Evolutionary conservation across 2,797 vertebrate genomes (phyloP).

Genomic region (Cyclopterus lumpus): DNA sequence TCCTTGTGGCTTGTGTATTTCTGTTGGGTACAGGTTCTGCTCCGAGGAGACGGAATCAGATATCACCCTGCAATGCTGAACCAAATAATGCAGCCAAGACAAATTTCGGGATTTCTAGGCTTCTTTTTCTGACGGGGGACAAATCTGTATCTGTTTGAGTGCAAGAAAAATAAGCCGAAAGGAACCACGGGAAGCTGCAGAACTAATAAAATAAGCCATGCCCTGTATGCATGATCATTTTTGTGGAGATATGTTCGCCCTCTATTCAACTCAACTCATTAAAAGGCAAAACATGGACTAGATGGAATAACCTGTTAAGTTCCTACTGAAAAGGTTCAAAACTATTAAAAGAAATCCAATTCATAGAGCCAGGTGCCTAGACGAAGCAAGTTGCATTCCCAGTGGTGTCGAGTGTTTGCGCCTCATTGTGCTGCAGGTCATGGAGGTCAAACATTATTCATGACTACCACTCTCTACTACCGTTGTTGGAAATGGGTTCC

Average conservation of each 20-base stretch:
- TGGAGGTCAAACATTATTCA: neutral
- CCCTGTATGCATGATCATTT: neutral
- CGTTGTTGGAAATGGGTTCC: neutral
- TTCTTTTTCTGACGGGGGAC: neutral
- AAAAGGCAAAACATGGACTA: neutral
- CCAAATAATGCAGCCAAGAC: constrained; percentile 12
- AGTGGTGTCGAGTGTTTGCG: neutral
- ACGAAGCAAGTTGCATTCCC: neutral
- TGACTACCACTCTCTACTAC: neutral
- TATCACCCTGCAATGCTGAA: constrained; percentile 1
- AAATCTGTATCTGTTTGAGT: constrained; percentile 8
- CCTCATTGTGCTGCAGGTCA: neutral
- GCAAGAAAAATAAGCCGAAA: neutral
- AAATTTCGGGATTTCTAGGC: neutral
- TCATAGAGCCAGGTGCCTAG: neutral
- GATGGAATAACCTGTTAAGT: neutral
- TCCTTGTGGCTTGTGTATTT: constrained; percentile 1
- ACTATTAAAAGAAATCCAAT: neutral
- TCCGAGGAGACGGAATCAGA: neutral
- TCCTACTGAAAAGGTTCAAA: constrained; percentile 8
- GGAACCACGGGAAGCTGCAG: neutral
- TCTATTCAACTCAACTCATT: neutral
- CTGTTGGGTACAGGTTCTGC: constrained; percentile 2
- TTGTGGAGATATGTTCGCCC: neutral
- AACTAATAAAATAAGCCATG: neutral